A percentile compares a stretch with the other conserved stretches of the same genome.
Conservation (phyloP, 2,113 vertebrate species). For the Callipepla squamata region DNA sequence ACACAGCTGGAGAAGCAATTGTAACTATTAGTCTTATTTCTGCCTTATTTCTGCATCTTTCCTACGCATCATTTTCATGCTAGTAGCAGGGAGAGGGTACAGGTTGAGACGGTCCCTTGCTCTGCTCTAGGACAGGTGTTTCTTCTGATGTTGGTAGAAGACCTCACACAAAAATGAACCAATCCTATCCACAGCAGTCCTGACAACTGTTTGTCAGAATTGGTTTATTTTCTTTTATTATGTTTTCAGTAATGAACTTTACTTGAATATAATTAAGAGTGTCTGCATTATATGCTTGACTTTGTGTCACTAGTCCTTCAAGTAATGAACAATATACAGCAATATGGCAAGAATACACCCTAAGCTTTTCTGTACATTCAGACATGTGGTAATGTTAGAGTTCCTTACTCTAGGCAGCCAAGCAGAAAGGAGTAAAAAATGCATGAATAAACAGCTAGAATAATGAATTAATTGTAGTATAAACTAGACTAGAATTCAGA, state of each 20-base stretch:
- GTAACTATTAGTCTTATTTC: fast-evolving
- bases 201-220: neutral
- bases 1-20: neutral
- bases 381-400: neutral
- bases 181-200: neutral
- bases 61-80: neutral
- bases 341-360: neutral
- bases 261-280: neutral
- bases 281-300: neutral
- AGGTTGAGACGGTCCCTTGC: neutral
- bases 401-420: neutral
- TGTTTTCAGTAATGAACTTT: neutral
- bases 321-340: neutral
- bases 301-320: neutral
- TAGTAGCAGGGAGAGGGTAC: neutral
- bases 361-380: neutral
- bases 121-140: neutral
- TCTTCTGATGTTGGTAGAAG: neutral
- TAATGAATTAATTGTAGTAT: neutral
- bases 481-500: neutral
- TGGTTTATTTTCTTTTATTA: neutral
- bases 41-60: neutral
- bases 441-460: neutral
- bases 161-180: neutral
- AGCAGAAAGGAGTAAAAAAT: neutral